Evolutionary conservation across 1,140 invertebrate species (phyloP).

Genomic region (Bombyx mori): DNA sequence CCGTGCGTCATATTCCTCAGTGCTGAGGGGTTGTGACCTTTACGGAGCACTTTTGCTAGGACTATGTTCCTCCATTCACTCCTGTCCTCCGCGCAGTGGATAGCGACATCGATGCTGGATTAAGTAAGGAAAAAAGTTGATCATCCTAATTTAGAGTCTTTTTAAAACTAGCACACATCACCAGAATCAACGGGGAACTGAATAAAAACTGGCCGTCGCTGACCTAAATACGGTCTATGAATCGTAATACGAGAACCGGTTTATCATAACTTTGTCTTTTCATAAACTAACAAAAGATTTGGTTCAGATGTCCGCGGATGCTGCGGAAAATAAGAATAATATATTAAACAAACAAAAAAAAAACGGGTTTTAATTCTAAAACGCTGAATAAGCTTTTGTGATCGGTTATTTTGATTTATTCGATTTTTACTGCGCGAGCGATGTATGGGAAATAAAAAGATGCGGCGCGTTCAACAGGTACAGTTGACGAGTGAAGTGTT

Average conservation of each 20-base stretch:
- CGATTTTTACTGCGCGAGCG: slow-evolving; percentile 58
- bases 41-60: too few relatives aligned
- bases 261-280: slow-evolving; percentile 50
- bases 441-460: slow-evolving; percentile 53
- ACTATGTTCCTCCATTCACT: too few relatives aligned
- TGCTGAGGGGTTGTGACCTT: too few relatives aligned
- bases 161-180: slow-evolving; percentile 3
- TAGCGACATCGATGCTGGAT: too few relatives aligned
- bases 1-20: too few relatives aligned
- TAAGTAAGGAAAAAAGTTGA: too few relatives aligned
- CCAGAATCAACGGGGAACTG: slow-evolving; percentile 2
- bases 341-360: slow-evolving; percentile 31
- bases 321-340: slow-evolving; percentile 23
- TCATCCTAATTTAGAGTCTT: background rate
- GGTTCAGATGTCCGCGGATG: slow-evolving; percentile 59
- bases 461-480: slow-evolving; percentile 59
- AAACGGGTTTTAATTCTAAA: slow-evolving; percentile 43
- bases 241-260: slow-evolving; percentile 50
- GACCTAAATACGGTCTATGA: slow-evolving; percentile 48
- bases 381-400: slow-evolving; percentile 60
- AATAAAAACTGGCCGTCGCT: slow-evolving; percentile 35
- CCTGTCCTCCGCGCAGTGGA: too few relatives aligned
- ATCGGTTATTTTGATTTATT: slow-evolving; percentile 70
- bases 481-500: slow-evolving; percentile 25
- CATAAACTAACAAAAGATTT: slow-evolving; percentile 38